A percentile compares a stretch with the other conserved stretches of the same genome.
These are phyloP conservation scores for Gorsachius goisagi DNA, from an alignment of 2,113 vertebrate species.

Conservation along the genomic window DNA sequence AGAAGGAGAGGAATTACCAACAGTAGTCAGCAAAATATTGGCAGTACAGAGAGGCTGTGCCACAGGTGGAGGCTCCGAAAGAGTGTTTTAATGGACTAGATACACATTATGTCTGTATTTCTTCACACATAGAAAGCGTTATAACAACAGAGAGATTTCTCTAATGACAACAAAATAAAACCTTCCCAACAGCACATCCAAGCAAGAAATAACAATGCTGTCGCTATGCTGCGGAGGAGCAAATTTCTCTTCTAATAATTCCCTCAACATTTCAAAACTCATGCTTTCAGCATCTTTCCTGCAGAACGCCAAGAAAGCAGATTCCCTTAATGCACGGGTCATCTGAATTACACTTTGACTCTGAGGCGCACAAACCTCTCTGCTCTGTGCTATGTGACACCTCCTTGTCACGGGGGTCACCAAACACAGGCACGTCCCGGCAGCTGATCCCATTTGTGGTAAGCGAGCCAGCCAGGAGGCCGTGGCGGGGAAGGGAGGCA, in stretches of 20 bases:
- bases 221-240: neutral
- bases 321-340: constrained; percentile 8
- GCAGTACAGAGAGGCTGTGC: constrained; percentile 30
- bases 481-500: neutral
- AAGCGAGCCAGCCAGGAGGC: neutral
- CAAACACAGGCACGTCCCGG: neutral
- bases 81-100: constrained; percentile 49
- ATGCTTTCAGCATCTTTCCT: constrained; percentile 28
- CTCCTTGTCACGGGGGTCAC: constrained; percentile 46
- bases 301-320: neutral
- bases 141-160: constrained; percentile 67
- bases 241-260: constrained; percentile 28
- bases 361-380: neutral
- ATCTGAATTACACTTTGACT: neutral
- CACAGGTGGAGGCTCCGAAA: constrained; percentile 61
- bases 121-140: constrained; percentile 70
- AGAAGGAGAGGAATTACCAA: constrained; percentile 11
- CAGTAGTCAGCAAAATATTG: constrained; percentile 37
- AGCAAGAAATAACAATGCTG: constrained; percentile 66
- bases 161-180: constrained; percentile 71
- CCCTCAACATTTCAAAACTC: neutral
- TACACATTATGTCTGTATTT: constrained; percentile 66
- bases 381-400: constrained; percentile 37
- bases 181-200: constrained; percentile 63
- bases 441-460: constrained; percentile 32